Evolutionary conservation across 2,888 invertebrate species (phyloP).

Genomic region (Hypselothyrea guttata): DNA sequence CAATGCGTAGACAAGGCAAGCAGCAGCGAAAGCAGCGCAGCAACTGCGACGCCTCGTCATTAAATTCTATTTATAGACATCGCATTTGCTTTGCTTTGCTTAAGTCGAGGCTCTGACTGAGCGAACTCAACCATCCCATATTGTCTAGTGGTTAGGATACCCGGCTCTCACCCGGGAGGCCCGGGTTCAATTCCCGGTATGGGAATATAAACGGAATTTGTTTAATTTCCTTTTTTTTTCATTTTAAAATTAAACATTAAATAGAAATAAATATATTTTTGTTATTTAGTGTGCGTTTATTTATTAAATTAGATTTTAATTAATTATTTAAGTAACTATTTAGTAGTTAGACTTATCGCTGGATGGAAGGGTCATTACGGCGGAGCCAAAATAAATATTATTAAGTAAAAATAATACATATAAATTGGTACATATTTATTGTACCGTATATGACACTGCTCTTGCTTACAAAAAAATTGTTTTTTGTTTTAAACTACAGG

Average conservation of each 20-base stretch:
- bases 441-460: too few species aligned
- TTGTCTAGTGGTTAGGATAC: conserved; percentile 76
- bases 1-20: conserved; percentile 17
- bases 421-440: too few species aligned
- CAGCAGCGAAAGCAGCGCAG: conserved; percentile 5
- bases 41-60: conserved; percentile 3
- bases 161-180: conserved; percentile 74
- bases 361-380: too few species aligned
- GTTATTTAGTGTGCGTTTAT: too few species aligned
- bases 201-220: conserved; percentile 34
- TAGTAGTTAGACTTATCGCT: too few species aligned
- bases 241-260: too few species aligned
- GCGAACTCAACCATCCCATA: conserved; percentile 51
- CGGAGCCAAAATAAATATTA: too few species aligned
- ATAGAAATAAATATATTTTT: too few species aligned
- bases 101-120: background rate
- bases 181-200: conserved; percentile 73
- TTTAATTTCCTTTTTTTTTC: conserved; percentile 11
- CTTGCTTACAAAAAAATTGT: too few species aligned
- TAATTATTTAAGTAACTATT: background rate
- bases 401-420: too few species aligned
- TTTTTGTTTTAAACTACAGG: too few species aligned
- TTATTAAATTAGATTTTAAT: background rate
- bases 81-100: conserved; percentile 11
- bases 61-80: conserved; percentile 10